These are phyloP conservation scores for Sparus aurata DNA, from an alignment of 2,797 vertebrate genomes.

Conservation along the genomic window DNA sequence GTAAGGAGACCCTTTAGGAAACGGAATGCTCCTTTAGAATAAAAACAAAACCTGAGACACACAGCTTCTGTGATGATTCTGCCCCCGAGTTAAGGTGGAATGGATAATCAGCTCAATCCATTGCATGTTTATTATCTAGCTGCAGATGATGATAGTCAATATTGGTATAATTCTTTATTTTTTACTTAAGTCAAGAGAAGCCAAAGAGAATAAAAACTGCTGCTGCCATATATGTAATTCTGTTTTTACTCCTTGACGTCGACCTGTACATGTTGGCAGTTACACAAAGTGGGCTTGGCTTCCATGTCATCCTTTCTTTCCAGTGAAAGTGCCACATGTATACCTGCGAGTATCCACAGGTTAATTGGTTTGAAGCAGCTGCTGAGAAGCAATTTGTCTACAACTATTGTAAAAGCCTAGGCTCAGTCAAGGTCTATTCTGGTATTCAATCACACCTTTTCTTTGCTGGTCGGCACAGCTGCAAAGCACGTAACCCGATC, in stretches of 20 bases:
- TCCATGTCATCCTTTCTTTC: conserved; percentile 26
- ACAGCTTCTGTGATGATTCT: neutral
- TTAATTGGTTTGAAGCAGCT: conserved; percentile 60
- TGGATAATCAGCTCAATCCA: neutral
- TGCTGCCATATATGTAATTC: neutral
- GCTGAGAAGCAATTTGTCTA: conserved; percentile 58
- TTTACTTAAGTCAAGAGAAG: conserved; percentile 11
- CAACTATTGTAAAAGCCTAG: conserved; percentile 37
- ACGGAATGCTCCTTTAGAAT: conserved; percentile 26
- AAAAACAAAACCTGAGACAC: conserved; percentile 12
- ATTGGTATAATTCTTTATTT: neutral
- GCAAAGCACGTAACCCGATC: conserved; percentile 41
- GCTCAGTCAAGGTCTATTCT: conserved; percentile 45
- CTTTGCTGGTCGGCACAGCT: conserved; percentile 29
- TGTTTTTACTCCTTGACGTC: conserved; percentile 7
- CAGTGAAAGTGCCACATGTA: conserved; percentile 17
- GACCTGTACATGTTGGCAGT: neutral
- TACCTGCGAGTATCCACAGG: conserved; percentile 20
- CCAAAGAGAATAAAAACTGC: neutral
- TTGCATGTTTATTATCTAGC: conserved; percentile 16
- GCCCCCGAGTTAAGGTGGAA: neutral
- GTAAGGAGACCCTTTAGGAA: conserved; percentile 31
- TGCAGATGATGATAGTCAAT: neutral
- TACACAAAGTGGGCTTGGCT: neutral
- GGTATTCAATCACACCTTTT: conserved; percentile 42